Base-by-base conservation (phyloP, 2,888 invertebrate species). In the Arctia plantaginis region DNA sequence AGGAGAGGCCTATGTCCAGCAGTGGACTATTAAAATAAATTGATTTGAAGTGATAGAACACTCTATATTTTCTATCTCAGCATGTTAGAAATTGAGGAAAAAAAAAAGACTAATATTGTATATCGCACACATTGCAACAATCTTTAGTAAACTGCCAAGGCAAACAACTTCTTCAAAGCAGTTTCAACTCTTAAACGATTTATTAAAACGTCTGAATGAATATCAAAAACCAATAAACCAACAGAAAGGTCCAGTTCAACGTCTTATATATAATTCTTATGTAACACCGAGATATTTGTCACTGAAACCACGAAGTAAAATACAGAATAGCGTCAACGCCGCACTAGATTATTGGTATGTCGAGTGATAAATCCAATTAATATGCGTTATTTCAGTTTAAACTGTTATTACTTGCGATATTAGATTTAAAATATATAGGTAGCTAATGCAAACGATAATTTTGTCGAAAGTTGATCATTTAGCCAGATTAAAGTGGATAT, bases 331-430 rank as follows among this genome's bases (percentile, higher is more conserved):
- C 78, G 73, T 79, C 80, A 72, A 69, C 73, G 51, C 66, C 30
- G 55, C 74, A 82, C 69, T 35, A 72, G 59, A 44, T 77, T 85
- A 83, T 83, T 76, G 79, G 75, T 76, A 78, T 75, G 69, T 65
- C 33, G 71, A 78, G 78, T 73, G 65, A 80, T 85, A 81, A 83
- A 85, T 83, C 67, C 76, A 77, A 80, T 83, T 78, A 78, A 83
- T 77, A 80, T 72, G 68, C 69, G 76, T 77, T 81, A 80, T 81
- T 77, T 81, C 75, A 73, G 80, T 71, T 84, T 80, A 82, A 82
- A 83, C 78, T 84, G 84, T 82, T 84, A 84, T 82, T 82, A 80
- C 82, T 82, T 78, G 75, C 77, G 76, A 82, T 82, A 82, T 84
- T 84, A 76, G 80, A 79, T 77, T 82, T 84, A 69, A 84, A 84